Evolutionary conservation across 2,113 vertebrate genomes (phyloP).

Genomic region (Epinephelus moara): DNA sequence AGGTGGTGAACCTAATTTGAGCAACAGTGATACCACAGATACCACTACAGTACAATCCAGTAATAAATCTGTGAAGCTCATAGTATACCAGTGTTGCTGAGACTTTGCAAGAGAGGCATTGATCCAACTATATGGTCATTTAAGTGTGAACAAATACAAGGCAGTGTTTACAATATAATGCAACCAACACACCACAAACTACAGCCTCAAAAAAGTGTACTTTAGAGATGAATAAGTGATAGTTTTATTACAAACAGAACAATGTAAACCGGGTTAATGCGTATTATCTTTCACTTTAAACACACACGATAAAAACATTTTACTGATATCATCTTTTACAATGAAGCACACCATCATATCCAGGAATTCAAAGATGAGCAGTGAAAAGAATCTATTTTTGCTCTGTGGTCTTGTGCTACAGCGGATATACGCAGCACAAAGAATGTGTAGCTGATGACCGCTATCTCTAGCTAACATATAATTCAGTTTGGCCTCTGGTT

Average conservation of each 20-base stretch:
- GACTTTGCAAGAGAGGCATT: neutral
- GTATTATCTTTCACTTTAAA: neutral
- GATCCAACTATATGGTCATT: neutral
- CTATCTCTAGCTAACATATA: neutral
- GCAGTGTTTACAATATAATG: too few species aligned
- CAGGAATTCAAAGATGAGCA: neutral
- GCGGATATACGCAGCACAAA: neutral
- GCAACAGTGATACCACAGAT: neutral
- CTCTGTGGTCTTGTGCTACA: neutral
- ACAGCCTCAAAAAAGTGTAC: neutral
- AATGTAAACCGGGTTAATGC: neutral
- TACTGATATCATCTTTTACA: neutral
- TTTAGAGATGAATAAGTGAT: neutral
- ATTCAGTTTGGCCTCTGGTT: slow-evolving; percentile 2
- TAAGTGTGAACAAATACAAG: neutral
- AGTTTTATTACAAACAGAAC: neutral
- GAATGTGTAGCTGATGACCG: neutral
- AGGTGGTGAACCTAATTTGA: neutral
- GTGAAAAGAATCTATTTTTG: neutral
- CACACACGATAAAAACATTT: neutral
- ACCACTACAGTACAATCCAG: neutral
- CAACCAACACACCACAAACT: neutral
- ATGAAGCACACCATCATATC: neutral
- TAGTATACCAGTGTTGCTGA: neutral
- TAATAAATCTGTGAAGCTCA: too few species aligned